Evolutionary conservation across 2,113 vertebrate genomes (phyloP).

Genomic region (Heliornis fulica): DNA sequence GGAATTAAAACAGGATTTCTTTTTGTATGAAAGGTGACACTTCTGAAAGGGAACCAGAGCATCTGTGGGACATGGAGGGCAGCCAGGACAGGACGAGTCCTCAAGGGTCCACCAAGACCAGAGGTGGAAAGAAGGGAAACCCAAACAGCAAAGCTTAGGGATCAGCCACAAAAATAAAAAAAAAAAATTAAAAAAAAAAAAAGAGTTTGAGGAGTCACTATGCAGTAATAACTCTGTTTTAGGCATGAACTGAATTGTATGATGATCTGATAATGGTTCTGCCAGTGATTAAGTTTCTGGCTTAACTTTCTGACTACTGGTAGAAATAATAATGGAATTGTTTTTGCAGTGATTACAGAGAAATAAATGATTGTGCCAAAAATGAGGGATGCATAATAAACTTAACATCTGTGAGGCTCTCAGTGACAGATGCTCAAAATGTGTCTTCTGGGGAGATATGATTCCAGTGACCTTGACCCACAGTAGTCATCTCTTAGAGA

Average conservation of each 20-base stretch:
- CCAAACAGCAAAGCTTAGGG: not conserved
- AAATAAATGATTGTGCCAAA: not conserved
- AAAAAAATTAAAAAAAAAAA: too few relatives aligned
- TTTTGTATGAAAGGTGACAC: not conserved
- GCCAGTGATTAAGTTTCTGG: not conserved
- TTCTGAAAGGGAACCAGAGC: not conserved
- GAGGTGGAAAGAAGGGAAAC: not conserved
- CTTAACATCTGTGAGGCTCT: not conserved
- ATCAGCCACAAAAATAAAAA: not conserved
- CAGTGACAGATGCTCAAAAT: not conserved
- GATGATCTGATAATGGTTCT: not conserved
- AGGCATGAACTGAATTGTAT: not conserved
- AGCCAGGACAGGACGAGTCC: not conserved
- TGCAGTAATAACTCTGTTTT: not conserved
- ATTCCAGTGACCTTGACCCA: not conserved
- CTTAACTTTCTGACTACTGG: not conserved
- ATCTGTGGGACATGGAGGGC: not conserved
- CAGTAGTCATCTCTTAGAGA: not conserved
- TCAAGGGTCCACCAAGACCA: not conserved
- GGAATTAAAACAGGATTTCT: not conserved
- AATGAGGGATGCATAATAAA: not conserved
- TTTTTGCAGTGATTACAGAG: not conserved
- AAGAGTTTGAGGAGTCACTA: not conserved
- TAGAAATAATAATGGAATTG: not conserved
- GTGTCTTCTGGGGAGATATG: not conserved